A percentile compares a stretch with the other conserved stretches of the same genome.
phyloP scores from a whole-genome alignment of 2,888 invertebrate species.

The Theristus sp. region DNA sequence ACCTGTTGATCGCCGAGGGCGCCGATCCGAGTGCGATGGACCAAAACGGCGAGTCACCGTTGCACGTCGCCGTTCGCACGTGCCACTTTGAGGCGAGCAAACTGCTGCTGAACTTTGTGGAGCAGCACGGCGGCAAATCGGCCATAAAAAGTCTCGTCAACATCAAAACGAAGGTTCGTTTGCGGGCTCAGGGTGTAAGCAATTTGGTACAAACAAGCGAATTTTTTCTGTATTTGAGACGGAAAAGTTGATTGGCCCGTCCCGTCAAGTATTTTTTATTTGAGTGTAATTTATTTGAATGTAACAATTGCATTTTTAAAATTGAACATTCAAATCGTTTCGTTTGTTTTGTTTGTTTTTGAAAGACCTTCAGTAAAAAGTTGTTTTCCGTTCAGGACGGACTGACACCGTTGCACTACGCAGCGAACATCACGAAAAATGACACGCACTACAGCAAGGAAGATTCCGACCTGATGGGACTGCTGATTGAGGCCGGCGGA shows the following conservation, averaged over 20 bases:
- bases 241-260: too few species aligned
- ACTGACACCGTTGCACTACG: conserved; percentile 80
- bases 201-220: background rate
- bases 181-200: background rate
- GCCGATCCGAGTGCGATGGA: conserved; percentile 65
- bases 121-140: conserved; percentile 12
- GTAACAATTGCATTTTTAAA: too few species aligned
- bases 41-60: conserved; percentile 67
- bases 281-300: too few species aligned
- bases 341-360: background rate
- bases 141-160: conserved; percentile 20
- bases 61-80: conserved; percentile 71
- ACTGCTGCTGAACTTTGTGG: conserved; percentile 60
- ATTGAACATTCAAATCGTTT: too few species aligned
- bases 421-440: conserved; percentile 65
- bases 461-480: conserved; percentile 59
- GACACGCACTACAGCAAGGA: conserved; percentile 57
- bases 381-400: too few species aligned
- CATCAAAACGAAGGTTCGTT: conserved; percentile 17
- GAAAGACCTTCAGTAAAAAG: too few species aligned
- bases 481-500: conserved; percentile 72
- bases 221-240: too few species aligned
- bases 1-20: conserved; percentile 71
- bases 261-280: too few species aligned
- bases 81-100: conserved; percentile 58